phyloP scores from a whole-genome alignment of 2,113 vertebrate genomes.

The Erythrolamprus reginae region DNA sequence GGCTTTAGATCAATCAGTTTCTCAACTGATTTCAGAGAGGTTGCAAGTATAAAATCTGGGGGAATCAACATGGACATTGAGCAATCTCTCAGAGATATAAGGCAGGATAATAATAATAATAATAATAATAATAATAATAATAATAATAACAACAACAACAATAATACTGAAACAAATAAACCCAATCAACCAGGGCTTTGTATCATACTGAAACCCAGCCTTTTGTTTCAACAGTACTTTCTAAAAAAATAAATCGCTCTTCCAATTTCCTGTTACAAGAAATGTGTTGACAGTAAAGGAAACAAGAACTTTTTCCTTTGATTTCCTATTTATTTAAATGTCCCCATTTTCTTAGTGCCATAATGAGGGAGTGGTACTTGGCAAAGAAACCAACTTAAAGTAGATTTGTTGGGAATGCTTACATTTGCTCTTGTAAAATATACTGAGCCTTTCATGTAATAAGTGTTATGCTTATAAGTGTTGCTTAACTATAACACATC shows the following conservation, averaged over 20 bases:
- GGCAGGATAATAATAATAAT: background rate
- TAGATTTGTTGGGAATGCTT: conserved; percentile 1
- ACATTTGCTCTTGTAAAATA: background rate
- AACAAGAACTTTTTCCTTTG: background rate
- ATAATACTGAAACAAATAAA: too few species aligned
- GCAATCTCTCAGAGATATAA: background rate
- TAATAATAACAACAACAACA: background rate
- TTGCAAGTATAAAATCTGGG: background rate
- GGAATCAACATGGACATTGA: background rate
- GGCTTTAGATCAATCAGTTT: background rate
- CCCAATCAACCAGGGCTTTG: background rate
- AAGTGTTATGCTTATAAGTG: conserved; percentile 14
- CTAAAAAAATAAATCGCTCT: background rate
- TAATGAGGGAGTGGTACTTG: conserved; percentile 23
- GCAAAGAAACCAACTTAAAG: background rate
- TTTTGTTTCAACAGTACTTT: background rate
- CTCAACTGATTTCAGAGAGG: background rate
- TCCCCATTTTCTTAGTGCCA: conserved; percentile 21
- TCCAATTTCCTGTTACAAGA: conserved; percentile 2
- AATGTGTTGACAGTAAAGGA: background rate
- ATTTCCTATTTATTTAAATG: conserved; percentile 36
- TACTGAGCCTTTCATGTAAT: conserved; percentile 19
- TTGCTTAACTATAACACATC: background rate
- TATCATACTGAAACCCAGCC: background rate
- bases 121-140: background rate